Conservation (phyloP, 2,797 vertebrate species). For the Tympanoctomys barrerae region DNA sequence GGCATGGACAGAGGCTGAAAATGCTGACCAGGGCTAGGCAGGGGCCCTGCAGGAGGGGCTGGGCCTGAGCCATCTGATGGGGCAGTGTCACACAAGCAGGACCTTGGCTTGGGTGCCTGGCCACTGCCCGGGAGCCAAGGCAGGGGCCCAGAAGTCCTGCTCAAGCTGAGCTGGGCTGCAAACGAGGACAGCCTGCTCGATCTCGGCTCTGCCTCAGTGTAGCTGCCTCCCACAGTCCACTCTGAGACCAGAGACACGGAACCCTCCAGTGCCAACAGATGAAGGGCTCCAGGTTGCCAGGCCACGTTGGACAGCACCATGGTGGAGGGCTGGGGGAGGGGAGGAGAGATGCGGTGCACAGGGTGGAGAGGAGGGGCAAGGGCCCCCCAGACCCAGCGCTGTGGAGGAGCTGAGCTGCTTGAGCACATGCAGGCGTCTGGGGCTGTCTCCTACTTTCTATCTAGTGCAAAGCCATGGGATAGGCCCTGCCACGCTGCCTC, state of each 20-base stretch:
- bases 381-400: not conserved
- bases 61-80: not conserved
- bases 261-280: not conserved
- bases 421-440: rapidly evolving
- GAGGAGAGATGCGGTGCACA: not conserved
- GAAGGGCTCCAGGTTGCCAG: not conserved
- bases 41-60: not conserved
- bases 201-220: not conserved
- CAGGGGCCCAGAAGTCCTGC: too few species aligned
- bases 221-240: not conserved
- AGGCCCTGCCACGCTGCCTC: not conserved
- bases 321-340: not conserved
- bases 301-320: too few species aligned
- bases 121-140: not conserved
- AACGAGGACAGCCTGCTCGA: rapidly evolving
- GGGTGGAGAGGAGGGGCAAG: not conserved
- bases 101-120: too few species aligned
- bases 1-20: conserved; percentile 3
- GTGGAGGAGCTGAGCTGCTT: not conserved
- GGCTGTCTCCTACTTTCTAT: not conserved
- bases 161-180: not conserved
- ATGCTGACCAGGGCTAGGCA: not conserved
- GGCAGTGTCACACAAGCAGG: not conserved
- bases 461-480: rapidly evolving
- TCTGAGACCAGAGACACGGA: not conserved